phyloP scores from a whole-genome alignment of 2,797 vertebrate genomes.

The Pagetopsis macropterus region DNA sequence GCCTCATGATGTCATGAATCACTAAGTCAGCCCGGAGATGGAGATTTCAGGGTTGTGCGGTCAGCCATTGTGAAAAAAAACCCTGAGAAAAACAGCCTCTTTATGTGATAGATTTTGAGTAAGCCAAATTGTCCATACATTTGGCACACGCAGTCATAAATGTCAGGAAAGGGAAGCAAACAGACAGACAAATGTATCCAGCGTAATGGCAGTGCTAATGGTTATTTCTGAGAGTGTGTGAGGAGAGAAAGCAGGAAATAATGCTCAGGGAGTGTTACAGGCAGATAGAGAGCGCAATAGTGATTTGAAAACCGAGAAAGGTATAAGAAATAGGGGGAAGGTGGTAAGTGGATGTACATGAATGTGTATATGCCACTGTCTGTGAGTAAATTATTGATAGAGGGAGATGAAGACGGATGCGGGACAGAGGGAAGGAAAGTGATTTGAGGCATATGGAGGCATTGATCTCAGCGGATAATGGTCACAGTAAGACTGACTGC shows the following conservation, averaged over 20 bases:
- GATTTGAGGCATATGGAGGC: constrained; percentile 23
- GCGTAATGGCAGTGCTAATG: constrained; percentile 71
- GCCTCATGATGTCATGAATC: constrained; percentile 70
- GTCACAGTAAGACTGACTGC: constrained; percentile 8
- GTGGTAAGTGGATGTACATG: constrained; percentile 14
- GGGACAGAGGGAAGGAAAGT: constrained; percentile 18
- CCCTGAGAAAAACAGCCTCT: constrained; percentile 63
- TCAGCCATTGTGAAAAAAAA: constrained; percentile 62
- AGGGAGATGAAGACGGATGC: constrained; percentile 24
- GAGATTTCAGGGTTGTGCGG: constrained; percentile 56
- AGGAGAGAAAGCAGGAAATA: constrained; percentile 21
- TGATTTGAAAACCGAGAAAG: constrained; percentile 24
- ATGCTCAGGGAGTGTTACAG: constrained; percentile 27
- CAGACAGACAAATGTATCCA: constrained; percentile 68
- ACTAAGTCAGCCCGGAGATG: constrained; percentile 64
- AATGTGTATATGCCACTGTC: constrained; percentile 19
- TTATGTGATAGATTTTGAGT: constrained; percentile 78
- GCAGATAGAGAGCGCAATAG: constrained; percentile 17
- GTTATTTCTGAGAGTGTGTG: constrained; percentile 44
- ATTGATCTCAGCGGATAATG: constrained; percentile 38
- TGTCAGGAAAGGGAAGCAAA: constrained; percentile 73
- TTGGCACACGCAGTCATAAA: constrained; percentile 77
- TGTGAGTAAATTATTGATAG: constrained; percentile 28
- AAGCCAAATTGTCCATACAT: constrained; percentile 81
- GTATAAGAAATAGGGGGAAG: constrained; percentile 18